Evolutionary conservation across 2,888 invertebrate genomes (phyloP), one percentile per base, ranked within the genome.

Genomic region (Cryptocephalus primarius): DNA sequence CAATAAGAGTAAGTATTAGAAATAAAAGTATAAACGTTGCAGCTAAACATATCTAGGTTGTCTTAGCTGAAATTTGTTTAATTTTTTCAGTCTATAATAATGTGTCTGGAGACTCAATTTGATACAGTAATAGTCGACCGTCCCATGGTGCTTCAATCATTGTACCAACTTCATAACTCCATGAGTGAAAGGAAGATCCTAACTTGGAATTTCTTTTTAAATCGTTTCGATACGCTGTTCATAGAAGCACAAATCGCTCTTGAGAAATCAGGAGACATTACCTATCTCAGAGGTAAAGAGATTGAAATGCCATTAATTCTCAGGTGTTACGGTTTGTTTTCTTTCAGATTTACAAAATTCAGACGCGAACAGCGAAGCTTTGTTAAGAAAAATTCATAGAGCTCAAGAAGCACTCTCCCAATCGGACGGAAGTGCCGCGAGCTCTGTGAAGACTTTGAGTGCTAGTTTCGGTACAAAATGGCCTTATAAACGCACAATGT

Each of bases 41-140:
- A 36, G 8, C 34, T 33, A 36, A 9, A 38, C 32, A 44, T 44
- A 31, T 14, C 12, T 40, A 40, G 2, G 6, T 40, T 4, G 11
- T 8, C 10, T 13, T 4, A 40, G 11, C 12, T 36, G n/a, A 2
- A 22, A 22, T 4, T 22, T 6, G 22, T 22, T 22, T 22, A 22
- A 22, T 22, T 22, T 51, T 68, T 66, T 38, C 72, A 90, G 85
- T 82, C 91, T 47, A 75, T 95, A 53, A 82, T 93, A 48, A 83
- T 87, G 76, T 97, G 97, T 69, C 73, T 99, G 72, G 97, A 99
- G 75, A 88, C 91, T 1, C 97, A 99, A 74, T 99, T 99, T 73
- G 99, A 99, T 75, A 80, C 89, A 50, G 94, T 97, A 52, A 93
- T 96, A 50, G 85, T 91, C 49, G 99, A 99, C 71, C 80, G 99